Conservation (phyloP, 2,888 invertebrate species). For the Trilocha varians region DNA sequence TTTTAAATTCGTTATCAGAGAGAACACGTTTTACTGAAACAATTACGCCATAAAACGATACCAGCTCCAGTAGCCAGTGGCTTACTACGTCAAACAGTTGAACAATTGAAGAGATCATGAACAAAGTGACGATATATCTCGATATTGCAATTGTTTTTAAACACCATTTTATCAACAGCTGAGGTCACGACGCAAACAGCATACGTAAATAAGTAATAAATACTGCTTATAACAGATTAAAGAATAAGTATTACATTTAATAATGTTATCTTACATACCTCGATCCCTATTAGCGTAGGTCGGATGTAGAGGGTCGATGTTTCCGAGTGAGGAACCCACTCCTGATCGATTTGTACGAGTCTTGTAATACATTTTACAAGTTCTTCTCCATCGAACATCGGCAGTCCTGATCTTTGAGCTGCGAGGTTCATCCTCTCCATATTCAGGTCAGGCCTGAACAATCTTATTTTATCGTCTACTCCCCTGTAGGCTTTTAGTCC, state of each 20-base stretch:
- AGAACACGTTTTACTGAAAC: neutral
- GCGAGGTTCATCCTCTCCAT: slow-evolving; percentile 94
- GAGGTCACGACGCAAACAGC: neutral
- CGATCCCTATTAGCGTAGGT: slow-evolving; percentile 96
- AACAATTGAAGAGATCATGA: no score
- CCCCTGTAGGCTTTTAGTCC: slow-evolving; percentile 98
- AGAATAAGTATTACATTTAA: neutral
- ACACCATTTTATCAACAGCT: neutral
- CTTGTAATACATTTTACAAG: slow-evolving; percentile 88
- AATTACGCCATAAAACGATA: neutral
- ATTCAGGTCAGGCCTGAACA: slow-evolving; percentile 96
- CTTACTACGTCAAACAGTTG: no score
- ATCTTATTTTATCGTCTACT: slow-evolving; percentile 89
- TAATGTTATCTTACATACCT: slow-evolving; percentile 77
- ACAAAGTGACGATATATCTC: no score
- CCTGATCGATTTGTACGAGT: slow-evolving; percentile 92
- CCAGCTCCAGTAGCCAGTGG: no score
- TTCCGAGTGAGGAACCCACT: slow-evolving; percentile 97
- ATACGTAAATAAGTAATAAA: neutral
- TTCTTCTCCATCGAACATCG: slow-evolving; percentile 90
- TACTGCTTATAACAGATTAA: neutral
- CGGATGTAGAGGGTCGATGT: slow-evolving; percentile 95
- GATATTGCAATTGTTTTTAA: neutral
- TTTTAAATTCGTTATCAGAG: neutral
- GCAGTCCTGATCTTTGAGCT: slow-evolving; percentile 88